Conservation (phyloP, 2,797 vertebrate species). For the Danio jaintianensis region DNA sequence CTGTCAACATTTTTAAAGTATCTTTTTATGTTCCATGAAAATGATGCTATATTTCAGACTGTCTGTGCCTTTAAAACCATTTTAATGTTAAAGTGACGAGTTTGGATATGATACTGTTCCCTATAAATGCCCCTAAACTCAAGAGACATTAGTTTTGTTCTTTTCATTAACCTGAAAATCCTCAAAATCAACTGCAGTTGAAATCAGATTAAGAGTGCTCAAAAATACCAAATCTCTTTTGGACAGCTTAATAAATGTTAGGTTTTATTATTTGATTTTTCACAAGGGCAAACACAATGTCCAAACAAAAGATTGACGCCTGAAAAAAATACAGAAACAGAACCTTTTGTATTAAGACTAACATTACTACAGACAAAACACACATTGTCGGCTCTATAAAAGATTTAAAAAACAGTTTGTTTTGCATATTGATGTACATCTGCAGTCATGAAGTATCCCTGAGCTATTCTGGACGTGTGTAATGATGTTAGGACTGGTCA, state of each 20-base stretch:
- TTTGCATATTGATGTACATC: not conserved
- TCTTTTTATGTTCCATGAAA: too few species aligned
- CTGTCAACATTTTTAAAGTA: too few species aligned
- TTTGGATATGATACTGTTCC: not conserved
- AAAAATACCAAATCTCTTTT: not conserved
- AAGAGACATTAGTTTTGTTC: not conserved
- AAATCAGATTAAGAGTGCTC: not conserved
- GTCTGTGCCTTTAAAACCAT: too few species aligned
- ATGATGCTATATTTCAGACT: too few species aligned
- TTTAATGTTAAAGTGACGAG: too few species aligned
- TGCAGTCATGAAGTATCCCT: not conserved
- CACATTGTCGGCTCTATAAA: not conserved
- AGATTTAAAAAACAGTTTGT: not conserved
- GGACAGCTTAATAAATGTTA: not conserved
- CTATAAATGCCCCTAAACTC: not conserved
- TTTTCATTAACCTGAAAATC: not conserved
- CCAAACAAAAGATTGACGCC: not conserved
- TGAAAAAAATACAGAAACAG: not conserved
- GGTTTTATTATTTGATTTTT: not conserved
- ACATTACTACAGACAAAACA: not conserved
- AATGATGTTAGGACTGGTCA: conserved; percentile 68
- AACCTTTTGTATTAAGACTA: not conserved
- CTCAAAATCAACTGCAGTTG: not conserved
- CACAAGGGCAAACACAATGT: conserved; percentile 15
- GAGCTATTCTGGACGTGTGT: not conserved